Conservation (phyloP, 2,113 vertebrate genomes). For the Labrus mixtus region DNA sequence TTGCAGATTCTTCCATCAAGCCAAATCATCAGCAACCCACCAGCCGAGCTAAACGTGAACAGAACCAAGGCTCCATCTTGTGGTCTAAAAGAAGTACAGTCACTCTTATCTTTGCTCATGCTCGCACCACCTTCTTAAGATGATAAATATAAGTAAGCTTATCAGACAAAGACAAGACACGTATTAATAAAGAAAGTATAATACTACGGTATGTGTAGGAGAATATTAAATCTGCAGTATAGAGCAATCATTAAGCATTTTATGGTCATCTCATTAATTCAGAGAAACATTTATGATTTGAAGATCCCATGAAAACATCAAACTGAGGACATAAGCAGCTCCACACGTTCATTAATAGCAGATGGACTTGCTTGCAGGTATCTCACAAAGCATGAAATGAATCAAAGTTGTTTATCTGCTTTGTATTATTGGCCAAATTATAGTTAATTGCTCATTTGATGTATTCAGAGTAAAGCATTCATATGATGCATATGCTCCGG, state of each 20-base stretch:
- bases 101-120: background rate
- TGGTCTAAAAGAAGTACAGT: conserved; percentile 60
- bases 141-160: conserved; percentile 10
- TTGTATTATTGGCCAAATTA: conserved; percentile 70
- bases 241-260: conserved; percentile 39
- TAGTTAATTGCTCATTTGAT: conserved; percentile 77
- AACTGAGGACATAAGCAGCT: conserved; percentile 8
- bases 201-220: conserved; percentile 1
- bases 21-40: background rate
- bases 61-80: conserved; percentile 86
- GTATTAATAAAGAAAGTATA: background rate
- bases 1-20: conserved; percentile 27
- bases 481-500: conserved; percentile 58
- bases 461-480: conserved; percentile 59
- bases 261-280: conserved; percentile 10
- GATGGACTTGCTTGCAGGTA: conserved; percentile 38
- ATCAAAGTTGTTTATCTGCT: conserved; percentile 70
- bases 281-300: conserved; percentile 27
- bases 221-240: conserved; percentile 24
- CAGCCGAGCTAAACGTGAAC: conserved; percentile 42
- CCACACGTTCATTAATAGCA: conserved; percentile 25
- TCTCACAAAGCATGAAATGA: conserved; percentile 59
- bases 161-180: conserved; percentile 2
- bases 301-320: conserved; percentile 18
- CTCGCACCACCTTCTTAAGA: conserved; percentile 10